Evolutionary conservation across 2,888 invertebrate genomes (phyloP).

Genomic region (Drosophila eohydei): DNA sequence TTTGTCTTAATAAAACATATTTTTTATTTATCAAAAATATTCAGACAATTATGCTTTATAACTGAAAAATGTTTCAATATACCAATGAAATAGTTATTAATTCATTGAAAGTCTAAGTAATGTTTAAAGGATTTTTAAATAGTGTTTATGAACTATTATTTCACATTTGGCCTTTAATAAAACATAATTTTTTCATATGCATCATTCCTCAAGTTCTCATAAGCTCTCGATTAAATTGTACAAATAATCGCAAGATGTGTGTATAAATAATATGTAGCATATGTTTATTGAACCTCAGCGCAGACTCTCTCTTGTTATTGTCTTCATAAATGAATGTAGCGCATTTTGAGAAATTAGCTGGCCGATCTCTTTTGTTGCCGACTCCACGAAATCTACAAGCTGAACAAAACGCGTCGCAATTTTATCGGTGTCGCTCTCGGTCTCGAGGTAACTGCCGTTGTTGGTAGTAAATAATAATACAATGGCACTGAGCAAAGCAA

Average conservation of each 20-base stretch:
- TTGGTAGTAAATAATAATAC: slow-evolving; percentile 71
- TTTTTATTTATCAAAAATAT: neutral
- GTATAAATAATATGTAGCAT: neutral
- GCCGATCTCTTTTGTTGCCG: slow-evolving; percentile 11
- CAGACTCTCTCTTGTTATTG: neutral
- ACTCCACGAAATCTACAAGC: slow-evolving; percentile 64
- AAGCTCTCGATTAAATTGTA: neutral
- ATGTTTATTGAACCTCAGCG: neutral
- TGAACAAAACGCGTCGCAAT: slow-evolving; percentile 72
- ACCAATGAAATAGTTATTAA: neutral
- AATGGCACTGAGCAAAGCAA: slow-evolving; percentile 58
- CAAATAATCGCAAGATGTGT: neutral
- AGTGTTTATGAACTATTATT: neutral
- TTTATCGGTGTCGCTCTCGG: slow-evolving; percentile 68
- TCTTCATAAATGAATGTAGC: slow-evolving; percentile 20
- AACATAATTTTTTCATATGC: neutral
- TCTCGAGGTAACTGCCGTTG: slow-evolving; percentile 61
- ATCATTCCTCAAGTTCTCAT: neutral
- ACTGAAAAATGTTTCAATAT: neutral
- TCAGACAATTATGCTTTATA: neutral
- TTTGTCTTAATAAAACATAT: neutral
- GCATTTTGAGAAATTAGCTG: slow-evolving; percentile 27
- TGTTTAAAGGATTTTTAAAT: neutral
- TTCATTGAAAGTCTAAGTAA: neutral
- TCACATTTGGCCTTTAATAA: neutral